Evolutionary conservation across 1,140 invertebrate genomes (phyloP), one percentile per base, ranked within the genome.

Genomic region (Papilio helenus): DNA sequence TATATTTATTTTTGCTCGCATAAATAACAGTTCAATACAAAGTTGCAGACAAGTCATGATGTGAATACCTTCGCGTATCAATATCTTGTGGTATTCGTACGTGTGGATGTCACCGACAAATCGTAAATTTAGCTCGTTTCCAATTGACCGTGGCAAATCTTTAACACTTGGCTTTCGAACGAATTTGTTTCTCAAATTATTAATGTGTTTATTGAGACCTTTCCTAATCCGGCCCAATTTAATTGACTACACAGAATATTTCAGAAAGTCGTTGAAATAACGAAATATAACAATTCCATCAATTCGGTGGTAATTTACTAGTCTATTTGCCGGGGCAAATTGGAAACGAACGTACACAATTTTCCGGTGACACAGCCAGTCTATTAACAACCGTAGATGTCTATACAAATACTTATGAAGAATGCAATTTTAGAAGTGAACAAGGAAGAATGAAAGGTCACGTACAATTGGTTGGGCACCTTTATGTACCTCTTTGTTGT

Each of bases 21-120:
- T n/a, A 42, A 76, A 76, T 76, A 76, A 76, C 18, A 68, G 73
- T 49, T 39, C 49, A 29, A 26, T 76, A 76, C 73, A 34, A 55
- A 39, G 61, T 68, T 76, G 73, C 73, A 14, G 9, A 51, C 73
- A 23, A 55, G 20, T 76, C 73, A 76, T 49, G 46, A 12, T 29
- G 26, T 1, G 73, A 76, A 76, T 58, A 18, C 73, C 46, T 76
- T n/a, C 1, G 29, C 73, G 73, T 76, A 49, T 3, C 49, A 76
- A 76, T 76, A 58, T 55, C 73, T 76, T 76, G 73, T 49, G 73
- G 73, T 7, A 76, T 76, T 51, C 29, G 29, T 34, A 20, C 14
- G 0, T 26, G 49, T 55, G 16, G 18, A 76, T 76, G 8, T 58
- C 14, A 55, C 55, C 26, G 23, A 16, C 18, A 55, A 55, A 55